Evolutionary conservation across 2,113 vertebrate genomes (phyloP).

Genomic region (Salvator merianae): DNA sequence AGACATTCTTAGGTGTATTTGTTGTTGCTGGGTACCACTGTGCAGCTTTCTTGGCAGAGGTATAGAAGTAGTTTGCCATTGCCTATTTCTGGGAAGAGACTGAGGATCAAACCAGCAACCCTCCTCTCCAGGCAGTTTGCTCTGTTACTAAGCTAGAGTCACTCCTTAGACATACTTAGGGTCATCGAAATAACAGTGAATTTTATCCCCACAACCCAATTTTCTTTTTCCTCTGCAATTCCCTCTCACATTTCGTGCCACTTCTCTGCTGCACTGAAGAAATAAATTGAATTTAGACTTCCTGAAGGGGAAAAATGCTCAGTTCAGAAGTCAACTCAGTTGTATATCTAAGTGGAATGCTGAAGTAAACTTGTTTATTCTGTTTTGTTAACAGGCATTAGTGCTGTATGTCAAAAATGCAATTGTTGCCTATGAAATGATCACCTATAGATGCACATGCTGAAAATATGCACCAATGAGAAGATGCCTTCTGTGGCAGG

Average conservation of each 20-base stretch:
- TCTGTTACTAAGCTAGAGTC: too few relatives aligned
- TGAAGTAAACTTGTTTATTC: not conserved
- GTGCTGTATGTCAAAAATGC: not conserved
- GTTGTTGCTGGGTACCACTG: too few relatives aligned
- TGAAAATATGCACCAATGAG: not conserved
- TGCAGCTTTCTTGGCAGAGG: too few relatives aligned
- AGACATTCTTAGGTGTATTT: not conserved
- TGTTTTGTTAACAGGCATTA: slow-evolving; percentile 2
- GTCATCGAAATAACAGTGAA: not conserved
- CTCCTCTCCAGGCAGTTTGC: too few relatives aligned
- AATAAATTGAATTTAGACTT: too few relatives aligned
- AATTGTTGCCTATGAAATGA: not conserved
- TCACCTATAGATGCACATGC: not conserved
- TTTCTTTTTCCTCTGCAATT: not conserved
- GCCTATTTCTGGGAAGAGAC: too few relatives aligned
- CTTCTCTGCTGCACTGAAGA: not conserved
- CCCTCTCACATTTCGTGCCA: not conserved
- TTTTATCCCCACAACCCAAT: not conserved
- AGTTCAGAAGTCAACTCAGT: not conserved
- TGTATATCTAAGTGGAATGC: not conserved
- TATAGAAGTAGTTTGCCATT: too few relatives aligned
- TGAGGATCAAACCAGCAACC: too few relatives aligned
- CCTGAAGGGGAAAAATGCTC: not conserved
- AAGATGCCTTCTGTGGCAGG: not conserved
- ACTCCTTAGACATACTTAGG: not conserved